phyloP scores from a whole-genome alignment of 2,888 invertebrate species.

The Caenorhabditis plicata region DNA sequence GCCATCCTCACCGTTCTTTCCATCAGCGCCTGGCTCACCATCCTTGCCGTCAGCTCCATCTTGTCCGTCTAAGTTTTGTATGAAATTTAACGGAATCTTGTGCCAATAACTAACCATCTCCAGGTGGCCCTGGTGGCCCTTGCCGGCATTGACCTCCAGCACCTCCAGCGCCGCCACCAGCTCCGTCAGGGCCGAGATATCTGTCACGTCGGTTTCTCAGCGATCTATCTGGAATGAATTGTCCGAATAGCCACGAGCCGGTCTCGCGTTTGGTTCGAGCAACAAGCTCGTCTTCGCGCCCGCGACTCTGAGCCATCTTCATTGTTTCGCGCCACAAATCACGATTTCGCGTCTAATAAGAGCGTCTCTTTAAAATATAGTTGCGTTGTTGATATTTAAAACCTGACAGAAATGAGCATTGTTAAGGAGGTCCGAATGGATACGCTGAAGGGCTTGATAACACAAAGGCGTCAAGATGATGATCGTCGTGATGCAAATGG shows the following conservation, averaged over 20 bases:
- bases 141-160: constrained; percentile 28
- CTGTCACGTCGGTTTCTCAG: constrained; percentile 20
- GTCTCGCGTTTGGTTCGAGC: constrained; percentile 30
- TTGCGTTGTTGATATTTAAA: background rate
- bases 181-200: constrained; percentile 5
- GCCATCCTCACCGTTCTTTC: constrained; percentile 44
- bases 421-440: constrained; percentile 55
- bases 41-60: constrained; percentile 46
- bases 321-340: constrained; percentile 62
- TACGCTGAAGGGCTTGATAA: constrained; percentile 62
- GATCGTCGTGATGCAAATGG: constrained; percentile 61
- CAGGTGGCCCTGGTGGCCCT: constrained; percentile 45
- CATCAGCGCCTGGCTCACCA: constrained; percentile 53
- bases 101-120: constrained; percentile 19
- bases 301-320: constrained; percentile 42
- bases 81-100: no score
- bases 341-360: constrained; percentile 54
- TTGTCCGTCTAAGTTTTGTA: constrained; percentile 32
- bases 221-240: constrained; percentile 37
- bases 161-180: constrained; percentile 12
- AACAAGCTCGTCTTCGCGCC: constrained; percentile 16
- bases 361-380: background rate
- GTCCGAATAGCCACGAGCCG: constrained; percentile 59
- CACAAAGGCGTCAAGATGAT: constrained; percentile 60
- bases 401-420: constrained; percentile 63